Conservation (phyloP, 2,888 invertebrate species). For the Agrypnus murinus region DNA sequence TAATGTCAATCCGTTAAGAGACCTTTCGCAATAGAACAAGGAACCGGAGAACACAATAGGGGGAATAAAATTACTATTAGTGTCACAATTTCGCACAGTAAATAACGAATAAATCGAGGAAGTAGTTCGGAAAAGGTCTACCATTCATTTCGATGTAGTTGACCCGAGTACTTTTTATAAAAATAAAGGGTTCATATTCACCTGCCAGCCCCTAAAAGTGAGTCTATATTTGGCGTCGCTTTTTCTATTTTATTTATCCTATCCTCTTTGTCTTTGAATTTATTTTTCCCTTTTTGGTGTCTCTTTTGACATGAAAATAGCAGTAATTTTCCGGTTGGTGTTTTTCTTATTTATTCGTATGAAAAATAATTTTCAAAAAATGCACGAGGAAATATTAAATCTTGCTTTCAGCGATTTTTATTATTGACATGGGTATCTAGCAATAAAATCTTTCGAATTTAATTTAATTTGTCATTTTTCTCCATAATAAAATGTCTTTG, state of each 20-base stretch:
- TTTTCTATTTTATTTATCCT: slow-evolving; percentile 20
- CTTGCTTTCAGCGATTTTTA: no score
- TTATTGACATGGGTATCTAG: no score
- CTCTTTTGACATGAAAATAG: background rate
- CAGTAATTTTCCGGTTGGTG: no score
- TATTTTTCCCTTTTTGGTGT: slow-evolving; percentile 18
- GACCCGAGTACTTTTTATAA: slow-evolving; percentile 23
- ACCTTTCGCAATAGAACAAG: slow-evolving; percentile 37
- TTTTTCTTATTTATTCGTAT: no score
- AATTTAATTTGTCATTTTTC: no score
- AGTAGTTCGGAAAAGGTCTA: slow-evolving; percentile 30
- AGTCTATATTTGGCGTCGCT: slow-evolving; percentile 18
- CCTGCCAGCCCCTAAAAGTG: slow-evolving; percentile 32
- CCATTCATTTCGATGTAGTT: slow-evolving; percentile 34
- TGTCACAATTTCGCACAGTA: slow-evolving; percentile 45
- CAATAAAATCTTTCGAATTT: no score
- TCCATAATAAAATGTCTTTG: no score
- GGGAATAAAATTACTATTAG: slow-evolving; percentile 48
- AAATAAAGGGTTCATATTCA: slow-evolving; percentile 40
- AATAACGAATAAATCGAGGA: slow-evolving; percentile 39
- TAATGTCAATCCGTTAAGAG: slow-evolving; percentile 37
- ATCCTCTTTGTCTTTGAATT: slow-evolving; percentile 21
- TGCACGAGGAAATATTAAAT: no score
- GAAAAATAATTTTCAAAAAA: no score
- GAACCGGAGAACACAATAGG: slow-evolving; percentile 32